Evolutionary conservation across 2,888 invertebrate genomes (phyloP).

Genomic region (Tanytarsus gracilentus): DNA sequence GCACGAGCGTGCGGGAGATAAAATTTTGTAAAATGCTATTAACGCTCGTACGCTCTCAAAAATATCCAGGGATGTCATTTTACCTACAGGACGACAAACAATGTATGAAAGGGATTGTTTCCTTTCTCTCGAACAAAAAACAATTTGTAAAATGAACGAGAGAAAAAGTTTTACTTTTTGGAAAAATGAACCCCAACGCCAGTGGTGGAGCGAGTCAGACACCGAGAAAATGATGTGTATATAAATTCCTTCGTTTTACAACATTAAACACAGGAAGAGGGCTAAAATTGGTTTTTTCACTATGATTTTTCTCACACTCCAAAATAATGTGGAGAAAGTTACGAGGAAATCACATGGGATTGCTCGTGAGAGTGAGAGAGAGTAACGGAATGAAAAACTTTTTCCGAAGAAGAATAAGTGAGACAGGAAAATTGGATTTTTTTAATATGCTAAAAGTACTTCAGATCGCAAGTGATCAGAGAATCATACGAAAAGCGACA

Average conservation of each 20-base stretch:
- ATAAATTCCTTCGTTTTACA: background rate
- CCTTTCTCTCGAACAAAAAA: no score
- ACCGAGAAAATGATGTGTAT: background rate
- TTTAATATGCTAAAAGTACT: background rate
- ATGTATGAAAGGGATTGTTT: background rate
- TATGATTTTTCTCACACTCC: background rate
- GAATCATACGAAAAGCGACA: background rate
- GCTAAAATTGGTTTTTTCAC: background rate
- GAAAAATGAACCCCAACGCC: background rate
- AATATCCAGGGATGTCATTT: slow-evolving; percentile 3
- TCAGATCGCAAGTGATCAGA: slow-evolving; percentile 16
- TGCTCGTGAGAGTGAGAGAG: background rate
- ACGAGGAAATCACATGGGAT: background rate
- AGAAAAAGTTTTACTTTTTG: background rate
- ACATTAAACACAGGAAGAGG: slow-evolving; percentile 19
- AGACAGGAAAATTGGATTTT: slow-evolving; percentile 21
- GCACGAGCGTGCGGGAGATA: background rate
- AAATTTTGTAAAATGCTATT: slow-evolving; percentile 12
- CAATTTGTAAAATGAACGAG: slow-evolving; percentile 8
- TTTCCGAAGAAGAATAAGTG: background rate
- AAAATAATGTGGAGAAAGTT: background rate
- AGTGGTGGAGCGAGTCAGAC: background rate
- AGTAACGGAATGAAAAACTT: background rate
- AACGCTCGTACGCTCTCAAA: background rate
- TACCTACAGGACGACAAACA: background rate